Conservation (phyloP, 2,113 vertebrate genomes). For the Anolis sagrei region DNA sequence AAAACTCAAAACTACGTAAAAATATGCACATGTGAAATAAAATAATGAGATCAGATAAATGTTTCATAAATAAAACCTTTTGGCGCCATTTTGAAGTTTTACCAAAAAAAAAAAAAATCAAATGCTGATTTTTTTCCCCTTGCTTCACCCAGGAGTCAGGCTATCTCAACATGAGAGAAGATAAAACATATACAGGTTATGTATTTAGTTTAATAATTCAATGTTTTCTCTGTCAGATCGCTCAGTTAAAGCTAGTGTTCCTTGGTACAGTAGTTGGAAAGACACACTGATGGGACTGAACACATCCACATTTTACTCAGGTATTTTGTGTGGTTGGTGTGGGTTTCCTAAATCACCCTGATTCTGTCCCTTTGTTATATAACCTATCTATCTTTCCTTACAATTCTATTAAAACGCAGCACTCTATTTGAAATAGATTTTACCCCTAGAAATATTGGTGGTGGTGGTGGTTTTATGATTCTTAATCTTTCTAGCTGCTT, state of each 20-base stretch:
- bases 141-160: no score
- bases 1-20: no score
- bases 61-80: background rate
- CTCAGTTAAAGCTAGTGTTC: slow-evolving; percentile 91
- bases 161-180: slow-evolving; percentile 39
- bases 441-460: slow-evolving; percentile 56
- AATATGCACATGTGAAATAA: no score
- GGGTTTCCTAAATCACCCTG: slow-evolving; percentile 65
- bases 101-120: no score
- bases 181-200: slow-evolving; percentile 59
- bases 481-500: slow-evolving; percentile 40
- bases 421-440: slow-evolving; percentile 57
- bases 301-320: slow-evolving; percentile 87
- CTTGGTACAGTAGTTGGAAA: slow-evolving; percentile 93
- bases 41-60: background rate
- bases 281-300: slow-evolving; percentile 88
- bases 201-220: slow-evolving; percentile 72
- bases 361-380: slow-evolving; percentile 59
- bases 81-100: no score
- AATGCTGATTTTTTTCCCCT: no score
- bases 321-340: slow-evolving; percentile 81
- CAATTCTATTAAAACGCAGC: slow-evolving; percentile 63
- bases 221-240: slow-evolving; percentile 88
- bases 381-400: slow-evolving; percentile 62
- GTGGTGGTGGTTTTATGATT: slow-evolving; percentile 62